Percentiles rank a stretch among this genome's conserved stretches.
phyloP scores from a whole-genome alignment of 2,888 invertebrate species.

The Andricus quercusramuli region DNA sequence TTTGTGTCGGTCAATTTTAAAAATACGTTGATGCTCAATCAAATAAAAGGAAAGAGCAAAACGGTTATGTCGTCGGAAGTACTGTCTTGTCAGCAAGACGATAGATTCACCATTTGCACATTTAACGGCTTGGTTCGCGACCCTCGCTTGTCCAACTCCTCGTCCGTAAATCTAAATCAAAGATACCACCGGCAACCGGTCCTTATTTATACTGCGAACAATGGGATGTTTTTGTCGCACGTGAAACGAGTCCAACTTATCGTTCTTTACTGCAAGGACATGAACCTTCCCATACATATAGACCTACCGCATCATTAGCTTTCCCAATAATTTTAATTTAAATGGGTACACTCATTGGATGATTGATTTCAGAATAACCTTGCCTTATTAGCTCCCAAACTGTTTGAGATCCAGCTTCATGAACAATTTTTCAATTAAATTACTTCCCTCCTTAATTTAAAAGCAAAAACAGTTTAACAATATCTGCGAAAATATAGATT shows the following conservation, averaged over 20 bases:
- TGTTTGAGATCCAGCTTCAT: no score
- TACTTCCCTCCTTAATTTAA: no score
- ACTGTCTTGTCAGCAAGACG: conserved; percentile 52
- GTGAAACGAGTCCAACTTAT: conserved; percentile 64
- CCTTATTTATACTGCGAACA: conserved; percentile 65
- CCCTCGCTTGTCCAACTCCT: conserved; percentile 37
- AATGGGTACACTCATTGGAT: no score
- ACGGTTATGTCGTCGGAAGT: background rate
- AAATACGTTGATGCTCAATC: no score
- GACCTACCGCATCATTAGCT: conserved; percentile 7
- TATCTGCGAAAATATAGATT: no score
- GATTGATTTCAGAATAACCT: no score
- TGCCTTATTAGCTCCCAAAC: no score
- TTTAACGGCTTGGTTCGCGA: conserved; percentile 54
- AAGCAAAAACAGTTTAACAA: no score
- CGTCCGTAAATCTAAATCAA: conserved; percentile 68
- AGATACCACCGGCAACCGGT: conserved; percentile 62
- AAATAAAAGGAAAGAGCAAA: background rate
- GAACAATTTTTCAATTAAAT: no score
- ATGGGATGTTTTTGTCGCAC: conserved; percentile 69
- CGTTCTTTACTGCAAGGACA: conserved; percentile 54
- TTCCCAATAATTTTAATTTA: conserved; percentile 7
- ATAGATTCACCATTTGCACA: conserved; percentile 64
- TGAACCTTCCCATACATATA: conserved; percentile 33
- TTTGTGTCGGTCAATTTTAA: no score